A percentile compares a stretch with the other conserved stretches of the same genome.
phyloP scores from a whole-genome alignment of 2,888 invertebrate species.

The Drosophila mulleri region DNA sequence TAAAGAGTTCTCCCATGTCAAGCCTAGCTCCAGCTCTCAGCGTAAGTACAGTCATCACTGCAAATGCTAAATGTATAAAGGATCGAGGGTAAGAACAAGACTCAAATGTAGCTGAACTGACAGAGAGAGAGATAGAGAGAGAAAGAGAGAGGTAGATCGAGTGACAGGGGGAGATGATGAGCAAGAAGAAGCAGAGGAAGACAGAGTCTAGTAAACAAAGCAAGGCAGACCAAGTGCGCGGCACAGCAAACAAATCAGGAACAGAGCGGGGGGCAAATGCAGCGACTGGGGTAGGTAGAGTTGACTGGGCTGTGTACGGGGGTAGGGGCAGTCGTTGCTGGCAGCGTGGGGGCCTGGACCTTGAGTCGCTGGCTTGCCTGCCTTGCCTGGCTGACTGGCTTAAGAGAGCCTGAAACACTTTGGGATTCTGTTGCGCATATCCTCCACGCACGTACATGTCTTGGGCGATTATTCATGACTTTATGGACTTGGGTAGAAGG shows the following conservation, averaged over 20 bases:
- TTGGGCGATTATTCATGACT: conserved; percentile 76
- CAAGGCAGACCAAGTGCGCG: conserved; percentile 41
- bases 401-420: conserved; percentile 2
- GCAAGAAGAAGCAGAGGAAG: conserved; percentile 19
- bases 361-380: conserved; percentile 18
- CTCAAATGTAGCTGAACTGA: conserved; percentile 7
- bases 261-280: not conserved
- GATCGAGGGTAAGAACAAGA: conserved; percentile 51
- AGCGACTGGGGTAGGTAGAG: not conserved
- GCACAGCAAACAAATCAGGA: conserved; percentile 63
- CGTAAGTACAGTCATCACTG: conserved; percentile 57
- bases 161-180: conserved; percentile 15
- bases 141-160: conserved; percentile 21
- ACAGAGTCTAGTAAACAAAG: conserved; percentile 48
- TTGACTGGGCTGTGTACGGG: conserved; percentile 1
- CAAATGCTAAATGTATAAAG: conserved; percentile 40
- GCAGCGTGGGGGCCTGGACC: conserved; percentile 33
- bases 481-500: conserved; percentile 78
- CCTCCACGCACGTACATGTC: conserved; percentile 71
- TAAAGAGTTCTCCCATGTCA: not conserved
- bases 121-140: conserved; percentile 13
- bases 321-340: conserved; percentile 1
- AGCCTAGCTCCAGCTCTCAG: not conserved
- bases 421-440: conserved; percentile 35
- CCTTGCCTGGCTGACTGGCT: conserved; percentile 12